Conservation (phyloP, 2,113 vertebrate genomes). For the Otocyon megalotis region DNA sequence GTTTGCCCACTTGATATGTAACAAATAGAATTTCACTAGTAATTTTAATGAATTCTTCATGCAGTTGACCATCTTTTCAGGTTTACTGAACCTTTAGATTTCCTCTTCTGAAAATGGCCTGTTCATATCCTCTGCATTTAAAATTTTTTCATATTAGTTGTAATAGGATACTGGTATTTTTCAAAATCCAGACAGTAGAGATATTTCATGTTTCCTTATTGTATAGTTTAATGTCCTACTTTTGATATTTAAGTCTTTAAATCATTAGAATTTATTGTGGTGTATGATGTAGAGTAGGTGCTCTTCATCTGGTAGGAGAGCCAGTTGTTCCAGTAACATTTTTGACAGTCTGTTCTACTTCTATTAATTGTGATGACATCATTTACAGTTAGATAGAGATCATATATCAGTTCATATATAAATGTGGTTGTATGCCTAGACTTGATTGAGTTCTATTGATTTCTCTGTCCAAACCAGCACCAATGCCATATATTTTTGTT, state of each 20-base stretch:
- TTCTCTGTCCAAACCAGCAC: neutral
- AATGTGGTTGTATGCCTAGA: neutral
- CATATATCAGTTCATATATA: neutral
- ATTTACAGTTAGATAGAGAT: neutral
- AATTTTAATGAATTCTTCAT: neutral
- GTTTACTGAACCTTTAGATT: neutral
- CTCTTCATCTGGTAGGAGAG: neutral
- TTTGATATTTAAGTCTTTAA: constrained; percentile 19
- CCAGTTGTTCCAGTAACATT: neutral
- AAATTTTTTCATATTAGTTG: neutral
- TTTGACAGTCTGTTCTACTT: neutral
- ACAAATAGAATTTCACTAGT: neutral
- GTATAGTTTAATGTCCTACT: neutral
- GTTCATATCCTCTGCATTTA: neutral
- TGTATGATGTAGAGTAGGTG: neutral
- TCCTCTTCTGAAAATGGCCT: neutral
- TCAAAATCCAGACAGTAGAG: constrained; percentile 8
- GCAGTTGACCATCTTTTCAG: neutral
- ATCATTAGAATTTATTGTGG: neutral
- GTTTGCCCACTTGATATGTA: neutral
- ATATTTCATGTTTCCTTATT: constrained; percentile 15
- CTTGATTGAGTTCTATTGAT: neutral
- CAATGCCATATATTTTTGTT: neutral
- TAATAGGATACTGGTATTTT: neutral
- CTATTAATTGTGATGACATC: neutral